Evolutionary conservation across 1,140 invertebrate species (phyloP).

Genomic region (Drosophila parvula): DNA sequence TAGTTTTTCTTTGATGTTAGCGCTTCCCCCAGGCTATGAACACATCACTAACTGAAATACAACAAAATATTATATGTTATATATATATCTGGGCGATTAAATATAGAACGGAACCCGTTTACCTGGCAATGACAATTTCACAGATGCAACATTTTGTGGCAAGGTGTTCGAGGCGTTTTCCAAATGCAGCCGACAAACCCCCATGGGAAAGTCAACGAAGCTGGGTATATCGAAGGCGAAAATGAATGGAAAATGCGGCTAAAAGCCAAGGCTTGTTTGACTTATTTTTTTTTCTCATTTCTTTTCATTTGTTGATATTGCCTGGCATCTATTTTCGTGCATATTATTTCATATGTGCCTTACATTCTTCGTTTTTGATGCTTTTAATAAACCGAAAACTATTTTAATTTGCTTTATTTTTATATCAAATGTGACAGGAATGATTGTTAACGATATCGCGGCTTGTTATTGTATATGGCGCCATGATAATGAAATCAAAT

Average conservation of each 20-base stretch:
- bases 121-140: slow-evolving; percentile 8
- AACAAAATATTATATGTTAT: neutral
- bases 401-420: slow-evolving; percentile 81
- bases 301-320: slow-evolving; percentile 24
- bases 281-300: slow-evolving; percentile 8
- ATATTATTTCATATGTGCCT: slow-evolving; percentile 70
- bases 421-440: slow-evolving; percentile 75
- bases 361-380: slow-evolving; percentile 23
- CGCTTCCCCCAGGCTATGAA: slow-evolving; percentile 3
- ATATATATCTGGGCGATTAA: slow-evolving; percentile 7
- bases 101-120: slow-evolving; percentile 21
- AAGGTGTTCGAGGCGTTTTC: neutral
- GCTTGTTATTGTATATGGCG: slow-evolving; percentile 50
- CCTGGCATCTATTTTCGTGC: slow-evolving; percentile 67
- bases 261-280: slow-evolving; percentile 47
- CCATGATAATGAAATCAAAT: slow-evolving; percentile 61
- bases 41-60: slow-evolving; percentile 25
- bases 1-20: slow-evolving; percentile 31
- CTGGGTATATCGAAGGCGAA: slow-evolving; percentile 20
- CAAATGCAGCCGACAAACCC: neutral
- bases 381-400: slow-evolving; percentile 59
- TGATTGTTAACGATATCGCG: slow-evolving; percentile 77
- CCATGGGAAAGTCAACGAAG: slow-evolving; percentile 5
- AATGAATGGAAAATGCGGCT: slow-evolving; percentile 57
- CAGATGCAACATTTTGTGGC: slow-evolving; percentile 1